Conservation (phyloP, 2,797 vertebrate species). For the Anas georgica region DNA sequence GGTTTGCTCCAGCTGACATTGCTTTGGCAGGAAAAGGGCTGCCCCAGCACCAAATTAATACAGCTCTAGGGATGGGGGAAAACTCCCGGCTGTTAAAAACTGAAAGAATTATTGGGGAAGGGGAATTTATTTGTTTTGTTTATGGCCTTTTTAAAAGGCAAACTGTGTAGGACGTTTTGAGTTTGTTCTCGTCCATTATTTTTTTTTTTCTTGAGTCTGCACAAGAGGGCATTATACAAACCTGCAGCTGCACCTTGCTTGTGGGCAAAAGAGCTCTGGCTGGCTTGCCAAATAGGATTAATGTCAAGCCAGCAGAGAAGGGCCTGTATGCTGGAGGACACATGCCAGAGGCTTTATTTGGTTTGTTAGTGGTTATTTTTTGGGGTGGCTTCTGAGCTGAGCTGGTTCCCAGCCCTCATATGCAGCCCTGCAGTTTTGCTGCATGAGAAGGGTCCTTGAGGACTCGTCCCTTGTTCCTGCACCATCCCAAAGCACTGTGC, state of each 20-base stretch:
- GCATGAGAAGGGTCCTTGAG: neutral
- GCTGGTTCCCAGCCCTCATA: rapidly evolving
- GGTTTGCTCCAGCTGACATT: neutral
- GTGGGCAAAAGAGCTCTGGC: neutral
- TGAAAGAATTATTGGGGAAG: neutral
- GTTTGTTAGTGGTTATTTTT: neutral
- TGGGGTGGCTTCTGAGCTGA: neutral
- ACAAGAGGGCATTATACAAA: neutral
- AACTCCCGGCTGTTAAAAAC: rapidly evolving
- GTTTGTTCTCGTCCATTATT: neutral
- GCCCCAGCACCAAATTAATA: neutral
- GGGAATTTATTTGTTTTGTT: neutral
- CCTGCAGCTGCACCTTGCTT: slow-evolving; percentile 24
- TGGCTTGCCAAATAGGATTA: slow-evolving; percentile 37
- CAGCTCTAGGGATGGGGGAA: neutral
- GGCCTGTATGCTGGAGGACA: slow-evolving; percentile 1
- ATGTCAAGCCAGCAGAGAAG: neutral
- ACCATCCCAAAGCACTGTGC: neutral
- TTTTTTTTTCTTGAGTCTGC: neutral
- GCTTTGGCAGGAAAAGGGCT: neutral
- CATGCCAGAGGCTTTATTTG: neutral
- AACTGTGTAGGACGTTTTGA: neutral
- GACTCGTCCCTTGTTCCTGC: neutral
- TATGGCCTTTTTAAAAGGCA: neutral
- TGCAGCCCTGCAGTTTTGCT: neutral